Conservation (phyloP, 2,888 invertebrate genomes). For the Polydesmus complanatus region DNA sequence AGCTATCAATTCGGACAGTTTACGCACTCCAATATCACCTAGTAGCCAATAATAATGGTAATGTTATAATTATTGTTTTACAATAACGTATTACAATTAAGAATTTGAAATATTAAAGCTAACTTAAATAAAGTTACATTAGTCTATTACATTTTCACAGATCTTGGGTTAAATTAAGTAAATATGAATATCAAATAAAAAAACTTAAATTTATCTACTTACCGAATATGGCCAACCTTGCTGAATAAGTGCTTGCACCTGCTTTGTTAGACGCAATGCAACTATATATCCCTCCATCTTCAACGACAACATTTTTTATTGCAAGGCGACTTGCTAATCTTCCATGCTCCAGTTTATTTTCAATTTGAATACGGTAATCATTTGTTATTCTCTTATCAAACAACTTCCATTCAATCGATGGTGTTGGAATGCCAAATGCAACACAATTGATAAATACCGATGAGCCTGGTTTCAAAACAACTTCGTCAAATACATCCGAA, state of each 20-base stretch:
- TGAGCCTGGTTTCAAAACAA: constrained; percentile 1
- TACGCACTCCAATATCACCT: neutral
- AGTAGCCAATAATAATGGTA: neutral
- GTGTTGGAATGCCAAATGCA: neutral
- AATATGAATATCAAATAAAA: no score
- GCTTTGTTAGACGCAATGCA: constrained; percentile 20
- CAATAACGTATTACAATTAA: neutral
- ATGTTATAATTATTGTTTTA: neutral
- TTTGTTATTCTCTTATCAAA: neutral
- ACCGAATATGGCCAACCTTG: constrained; percentile 21
- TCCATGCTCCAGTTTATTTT: neutral
- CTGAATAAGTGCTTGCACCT: constrained; percentile 17
- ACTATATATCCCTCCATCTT: constrained; percentile 19
- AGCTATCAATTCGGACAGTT: neutral
- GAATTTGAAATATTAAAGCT: no score
- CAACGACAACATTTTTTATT: neutral
- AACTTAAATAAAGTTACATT: no score
- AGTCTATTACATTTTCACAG: no score
- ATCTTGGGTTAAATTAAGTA: no score
- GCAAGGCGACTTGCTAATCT: neutral
- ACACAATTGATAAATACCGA: neutral
- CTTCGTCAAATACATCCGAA: neutral
- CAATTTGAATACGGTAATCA: neutral
- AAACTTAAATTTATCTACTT: constrained; percentile 6
- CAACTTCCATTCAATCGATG: neutral